Evolutionary conservation across 2,113 vertebrate species (phyloP).

Genomic region (Chloropsis hardwickii): DNA sequence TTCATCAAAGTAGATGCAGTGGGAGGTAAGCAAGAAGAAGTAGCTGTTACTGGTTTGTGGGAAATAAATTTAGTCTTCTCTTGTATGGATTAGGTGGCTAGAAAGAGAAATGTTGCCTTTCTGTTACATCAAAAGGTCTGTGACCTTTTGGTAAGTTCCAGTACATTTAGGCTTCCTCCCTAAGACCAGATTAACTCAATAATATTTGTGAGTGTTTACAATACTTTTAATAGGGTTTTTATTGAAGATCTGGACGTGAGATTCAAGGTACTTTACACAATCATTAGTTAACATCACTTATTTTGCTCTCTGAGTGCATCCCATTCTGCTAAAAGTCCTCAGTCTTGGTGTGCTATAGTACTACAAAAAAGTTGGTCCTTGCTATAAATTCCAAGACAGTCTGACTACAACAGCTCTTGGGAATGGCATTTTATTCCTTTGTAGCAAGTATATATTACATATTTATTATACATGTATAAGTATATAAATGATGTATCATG

Average conservation of each 20-base stretch:
- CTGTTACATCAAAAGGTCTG: not conserved
- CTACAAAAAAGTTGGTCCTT: not conserved
- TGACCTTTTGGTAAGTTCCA: not conserved
- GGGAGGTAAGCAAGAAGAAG: not conserved
- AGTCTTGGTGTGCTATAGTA: not conserved
- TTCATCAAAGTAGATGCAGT: slow-evolving; percentile 2
- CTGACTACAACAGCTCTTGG: not conserved
- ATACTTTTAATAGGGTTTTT: not conserved
- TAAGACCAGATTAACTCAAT: not conserved
- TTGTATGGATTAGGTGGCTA: not conserved
- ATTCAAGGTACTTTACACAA: not conserved
- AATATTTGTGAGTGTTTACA: not conserved
- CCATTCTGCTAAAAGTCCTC: not conserved
- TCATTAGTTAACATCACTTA: not conserved
- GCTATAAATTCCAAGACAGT: not conserved
- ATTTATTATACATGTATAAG: not conserved
- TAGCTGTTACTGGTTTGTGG: not conserved
- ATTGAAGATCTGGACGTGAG: not conserved
- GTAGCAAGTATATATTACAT: not conserved
- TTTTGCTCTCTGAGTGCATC: not conserved
- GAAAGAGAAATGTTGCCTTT: not conserved
- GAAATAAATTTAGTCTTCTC: not conserved
- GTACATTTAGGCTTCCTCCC: not conserved
- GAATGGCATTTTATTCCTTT: not conserved
- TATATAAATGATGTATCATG: not conserved